Evolutionary conservation across 1,140 invertebrate genomes (phyloP).

Genomic region (Phymastichus coffea): DNA sequence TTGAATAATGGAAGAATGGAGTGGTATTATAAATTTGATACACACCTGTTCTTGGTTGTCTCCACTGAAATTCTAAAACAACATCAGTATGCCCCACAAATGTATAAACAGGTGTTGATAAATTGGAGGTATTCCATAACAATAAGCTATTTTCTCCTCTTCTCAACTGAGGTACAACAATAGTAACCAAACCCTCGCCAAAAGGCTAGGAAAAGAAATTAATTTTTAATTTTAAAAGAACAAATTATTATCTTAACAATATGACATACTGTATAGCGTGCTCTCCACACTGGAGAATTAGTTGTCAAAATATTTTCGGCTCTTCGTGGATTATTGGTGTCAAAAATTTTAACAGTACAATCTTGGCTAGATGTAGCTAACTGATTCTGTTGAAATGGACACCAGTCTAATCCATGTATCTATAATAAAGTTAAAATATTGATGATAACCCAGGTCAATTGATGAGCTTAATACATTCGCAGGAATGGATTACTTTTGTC

Average conservation of each 20-base stretch:
- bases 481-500: constrained; percentile 71
- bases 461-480: too few relatives aligned
- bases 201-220: too few relatives aligned
- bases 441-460: too few relatives aligned
- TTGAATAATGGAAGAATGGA: too few relatives aligned
- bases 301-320: constrained; percentile 82
- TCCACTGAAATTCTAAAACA: constrained; percentile 93
- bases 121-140: constrained; percentile 77
- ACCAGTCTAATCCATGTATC: constrained; percentile 94
- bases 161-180: constrained; percentile 78
- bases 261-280: constrained; percentile 75
- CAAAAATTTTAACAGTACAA: constrained; percentile 92
- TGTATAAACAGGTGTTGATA: constrained; percentile 74
- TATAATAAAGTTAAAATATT: constrained; percentile 41
- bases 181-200: constrained; percentile 87
- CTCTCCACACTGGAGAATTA: constrained; percentile 89
- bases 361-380: constrained; percentile 93
- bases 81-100: constrained; percentile 93
- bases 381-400: constrained; percentile 79
- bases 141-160: constrained; percentile 80
- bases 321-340: constrained; percentile 79
- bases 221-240: constrained; percentile 33
- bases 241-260: background rate
- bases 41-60: constrained; percentile 63
- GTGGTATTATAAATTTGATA: background rate